phyloP scores from a whole-genome alignment of 2,888 invertebrate genomes.

The Chaetogeoica ovagalla region DNA sequence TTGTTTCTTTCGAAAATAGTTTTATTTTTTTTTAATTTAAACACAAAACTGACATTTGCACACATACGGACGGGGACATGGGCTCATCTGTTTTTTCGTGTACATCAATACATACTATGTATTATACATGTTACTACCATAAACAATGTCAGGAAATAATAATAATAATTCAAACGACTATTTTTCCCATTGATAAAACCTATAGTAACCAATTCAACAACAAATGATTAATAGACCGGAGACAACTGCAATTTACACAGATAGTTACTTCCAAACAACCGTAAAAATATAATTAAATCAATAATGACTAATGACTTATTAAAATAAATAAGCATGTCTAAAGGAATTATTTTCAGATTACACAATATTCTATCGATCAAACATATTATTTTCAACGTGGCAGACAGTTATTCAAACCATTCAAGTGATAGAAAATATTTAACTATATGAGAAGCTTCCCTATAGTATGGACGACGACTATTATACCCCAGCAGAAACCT shows the following conservation, averaged over 20 bases:
- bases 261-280: not conserved
- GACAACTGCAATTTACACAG: not conserved
- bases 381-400: not conserved
- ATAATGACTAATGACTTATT: not conserved
- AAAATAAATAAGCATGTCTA: not conserved
- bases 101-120: not conserved
- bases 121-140: too few relatives aligned
- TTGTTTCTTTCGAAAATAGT: too few relatives aligned
- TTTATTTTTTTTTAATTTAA: too few relatives aligned
- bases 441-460: slow-evolving; percentile 28
- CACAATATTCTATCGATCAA: slow-evolving; percentile 8
- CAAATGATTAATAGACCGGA: not conserved
- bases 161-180: not conserved
- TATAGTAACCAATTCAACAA: not conserved
- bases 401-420: slow-evolving; percentile 37
- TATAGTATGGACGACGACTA: not conserved
- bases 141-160: not conserved
- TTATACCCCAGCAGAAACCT: slow-evolving; percentile 33
- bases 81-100: too few relatives aligned
- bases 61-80: too few relatives aligned
- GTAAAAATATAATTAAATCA: not conserved
- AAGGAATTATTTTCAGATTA: slow-evolving; percentile 6
- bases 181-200: not conserved
- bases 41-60: too few relatives aligned
- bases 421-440: slow-evolving; percentile 42